These are phyloP conservation scores for Pilophorus perplexus DNA, from an alignment of 2,888 invertebrate genomes.

Conservation along the genomic window DNA sequence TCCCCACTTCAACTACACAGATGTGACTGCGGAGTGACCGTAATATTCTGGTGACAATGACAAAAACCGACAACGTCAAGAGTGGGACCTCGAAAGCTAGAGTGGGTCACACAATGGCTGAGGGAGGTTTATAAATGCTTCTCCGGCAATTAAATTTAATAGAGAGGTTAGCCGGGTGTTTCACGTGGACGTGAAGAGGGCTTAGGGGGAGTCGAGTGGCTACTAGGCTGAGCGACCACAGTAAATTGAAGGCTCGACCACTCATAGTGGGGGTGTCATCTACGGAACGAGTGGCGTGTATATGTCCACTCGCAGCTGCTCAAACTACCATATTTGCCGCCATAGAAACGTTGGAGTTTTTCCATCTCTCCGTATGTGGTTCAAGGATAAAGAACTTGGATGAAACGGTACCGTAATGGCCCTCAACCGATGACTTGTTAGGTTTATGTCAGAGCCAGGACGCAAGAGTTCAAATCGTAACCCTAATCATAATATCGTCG, in stretches of 20 bases:
- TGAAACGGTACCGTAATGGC: too few relatives aligned
- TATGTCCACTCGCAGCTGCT: conserved; percentile 15
- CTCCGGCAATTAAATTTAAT: conserved; percentile 34
- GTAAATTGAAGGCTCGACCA: conserved; percentile 12
- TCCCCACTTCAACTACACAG: neutral
- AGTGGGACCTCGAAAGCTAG: neutral
- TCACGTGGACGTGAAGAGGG: neutral
- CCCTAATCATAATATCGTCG: too few relatives aligned
- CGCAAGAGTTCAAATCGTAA: too few relatives aligned
- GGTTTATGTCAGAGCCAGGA: too few relatives aligned
- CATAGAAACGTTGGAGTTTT: too few relatives aligned
- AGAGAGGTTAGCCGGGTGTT: conserved; percentile 27
- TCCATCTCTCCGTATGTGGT: too few relatives aligned
- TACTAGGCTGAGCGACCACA: conserved; percentile 6
- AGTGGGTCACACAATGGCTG: neutral
- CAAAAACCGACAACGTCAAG: conserved; percentile 22
- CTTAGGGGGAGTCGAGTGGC: conserved; percentile 20
- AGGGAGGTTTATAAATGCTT: conserved; percentile 28
- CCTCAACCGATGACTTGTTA: too few relatives aligned
- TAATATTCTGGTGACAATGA: conserved; percentile 3
- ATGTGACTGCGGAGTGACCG: neutral
- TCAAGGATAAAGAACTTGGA: too few relatives aligned
- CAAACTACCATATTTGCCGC: too few relatives aligned
- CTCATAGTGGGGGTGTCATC: neutral
- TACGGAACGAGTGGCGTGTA: conserved; percentile 1